Evolutionary conservation across 2,888 invertebrate species (phyloP).

Genomic region (Euplagia quadripunctaria): DNA sequence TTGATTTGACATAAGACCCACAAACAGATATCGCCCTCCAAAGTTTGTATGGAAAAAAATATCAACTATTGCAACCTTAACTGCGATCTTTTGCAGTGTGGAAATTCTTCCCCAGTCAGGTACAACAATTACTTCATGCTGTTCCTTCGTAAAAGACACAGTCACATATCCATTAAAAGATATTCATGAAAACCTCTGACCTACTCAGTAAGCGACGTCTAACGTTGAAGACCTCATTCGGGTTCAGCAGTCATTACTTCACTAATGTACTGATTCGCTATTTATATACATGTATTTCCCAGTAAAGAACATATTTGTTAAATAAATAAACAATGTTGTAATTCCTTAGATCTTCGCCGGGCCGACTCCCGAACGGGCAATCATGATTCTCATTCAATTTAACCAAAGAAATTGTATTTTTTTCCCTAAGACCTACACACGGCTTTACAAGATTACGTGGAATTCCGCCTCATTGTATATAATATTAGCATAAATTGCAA

Average conservation of each 20-base stretch:
- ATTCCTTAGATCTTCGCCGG: conserved; percentile 34
- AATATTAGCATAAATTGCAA: conserved; percentile 42
- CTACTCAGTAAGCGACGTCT: background rate
- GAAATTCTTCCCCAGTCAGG: no score
- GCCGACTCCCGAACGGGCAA: conserved; percentile 42
- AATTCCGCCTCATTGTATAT: conserved; percentile 30
- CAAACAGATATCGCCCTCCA: no score
- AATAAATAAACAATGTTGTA: conserved; percentile 33
- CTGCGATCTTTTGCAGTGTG: no score
- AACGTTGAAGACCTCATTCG: background rate
- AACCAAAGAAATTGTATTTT: conserved; percentile 47
- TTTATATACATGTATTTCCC: background rate
- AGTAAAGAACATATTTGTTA: conserved; percentile 21
- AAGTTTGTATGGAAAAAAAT: no score
- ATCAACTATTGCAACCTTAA: no score
- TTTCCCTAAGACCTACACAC: conserved; percentile 23
- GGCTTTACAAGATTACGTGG: conserved; percentile 38
- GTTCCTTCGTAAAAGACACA: no score
- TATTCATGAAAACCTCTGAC: no score
- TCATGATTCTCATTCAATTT: conserved; percentile 53
- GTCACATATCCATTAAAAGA: no score
- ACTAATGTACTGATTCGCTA: background rate
- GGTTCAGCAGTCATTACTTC: background rate
- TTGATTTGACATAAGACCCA: no score
- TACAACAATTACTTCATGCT: no score